Percentiles rank a stretch among this genome's conserved stretches.
Conservation (phyloP, 2,113 vertebrate species). For the Camelus dromedarius region DNA sequence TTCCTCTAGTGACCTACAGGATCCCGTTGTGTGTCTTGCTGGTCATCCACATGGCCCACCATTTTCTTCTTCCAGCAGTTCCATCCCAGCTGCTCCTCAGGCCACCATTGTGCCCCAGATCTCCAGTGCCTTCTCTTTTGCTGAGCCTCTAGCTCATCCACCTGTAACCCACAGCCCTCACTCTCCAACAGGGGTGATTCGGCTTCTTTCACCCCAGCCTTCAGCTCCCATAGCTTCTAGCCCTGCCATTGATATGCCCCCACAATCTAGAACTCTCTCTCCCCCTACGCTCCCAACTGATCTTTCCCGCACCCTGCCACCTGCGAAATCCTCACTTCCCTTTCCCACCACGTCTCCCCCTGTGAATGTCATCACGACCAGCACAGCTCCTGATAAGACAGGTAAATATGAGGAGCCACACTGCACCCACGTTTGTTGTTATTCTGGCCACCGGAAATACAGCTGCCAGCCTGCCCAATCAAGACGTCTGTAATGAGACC, state of each 20-base stretch:
- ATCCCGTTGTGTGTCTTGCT: constrained; percentile 65
- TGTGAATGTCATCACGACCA: constrained; percentile 42
- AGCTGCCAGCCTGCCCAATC: not conserved
- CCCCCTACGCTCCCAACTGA: constrained; percentile 48
- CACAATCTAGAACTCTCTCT: constrained; percentile 72
- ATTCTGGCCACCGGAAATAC: not conserved
- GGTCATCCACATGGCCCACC: not conserved
- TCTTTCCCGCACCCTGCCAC: constrained; percentile 56
- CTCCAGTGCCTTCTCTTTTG: constrained; percentile 51
- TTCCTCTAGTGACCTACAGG: constrained; percentile 74
- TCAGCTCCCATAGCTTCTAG: constrained; percentile 35
- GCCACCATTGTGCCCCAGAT: constrained; percentile 12
- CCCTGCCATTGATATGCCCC: not conserved
- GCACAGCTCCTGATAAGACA: constrained; percentile 63
- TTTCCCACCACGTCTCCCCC: constrained; percentile 52
- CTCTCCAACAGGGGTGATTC: not conserved
- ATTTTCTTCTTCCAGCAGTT: constrained; percentile 66
- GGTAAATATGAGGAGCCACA: constrained; percentile 81
- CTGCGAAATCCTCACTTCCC: constrained; percentile 40
- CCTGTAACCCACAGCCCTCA: constrained; percentile 17
- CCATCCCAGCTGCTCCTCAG: constrained; percentile 61
- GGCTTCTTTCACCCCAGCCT: constrained; percentile 52
- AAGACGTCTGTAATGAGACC: not conserved
- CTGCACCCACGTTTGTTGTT: not conserved
- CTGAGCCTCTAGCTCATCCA: not conserved